Conservation (phyloP, 2,888 invertebrate genomes). For the Ischnura elegans region DNA sequence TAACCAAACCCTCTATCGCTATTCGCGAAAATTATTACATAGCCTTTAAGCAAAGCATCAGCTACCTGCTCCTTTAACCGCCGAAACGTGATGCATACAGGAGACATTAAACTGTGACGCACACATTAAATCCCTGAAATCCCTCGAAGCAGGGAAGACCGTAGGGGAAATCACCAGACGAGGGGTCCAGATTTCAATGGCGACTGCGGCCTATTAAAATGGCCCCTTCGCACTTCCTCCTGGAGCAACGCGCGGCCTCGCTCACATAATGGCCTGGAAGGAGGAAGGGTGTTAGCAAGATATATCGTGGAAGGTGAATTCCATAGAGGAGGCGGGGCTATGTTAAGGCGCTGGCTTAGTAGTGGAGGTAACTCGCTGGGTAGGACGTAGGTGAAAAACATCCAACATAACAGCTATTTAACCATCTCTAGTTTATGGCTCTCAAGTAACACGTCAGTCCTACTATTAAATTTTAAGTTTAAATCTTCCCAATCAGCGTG, state of each 20-base stretch:
- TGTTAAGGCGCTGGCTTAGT: background rate
- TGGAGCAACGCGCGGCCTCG: background rate
- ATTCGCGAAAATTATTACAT: too few relatives aligned
- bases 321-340: background rate
- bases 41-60: too few relatives aligned
- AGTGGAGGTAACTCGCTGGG: background rate
- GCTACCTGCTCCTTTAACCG: too few relatives aligned
- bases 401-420: background rate
- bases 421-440: too few relatives aligned
- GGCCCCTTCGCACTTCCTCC: background rate
- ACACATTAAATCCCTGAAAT: too few relatives aligned
- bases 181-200: slow-evolving; percentile 14
- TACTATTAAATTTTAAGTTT: too few relatives aligned
- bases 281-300: background rate
- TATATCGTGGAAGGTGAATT: background rate
- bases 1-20: too few relatives aligned
- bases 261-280: background rate
- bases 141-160: background rate
- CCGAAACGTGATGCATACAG: too few relatives aligned
- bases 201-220: slow-evolving; percentile 5
- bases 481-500: too few relatives aligned
- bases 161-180: background rate
- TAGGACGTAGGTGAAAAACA: background rate
- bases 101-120: too few relatives aligned
- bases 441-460: too few relatives aligned